phyloP scores from a whole-genome alignment of 2,888 invertebrate genomes.

The Archips xylosteana region DNA sequence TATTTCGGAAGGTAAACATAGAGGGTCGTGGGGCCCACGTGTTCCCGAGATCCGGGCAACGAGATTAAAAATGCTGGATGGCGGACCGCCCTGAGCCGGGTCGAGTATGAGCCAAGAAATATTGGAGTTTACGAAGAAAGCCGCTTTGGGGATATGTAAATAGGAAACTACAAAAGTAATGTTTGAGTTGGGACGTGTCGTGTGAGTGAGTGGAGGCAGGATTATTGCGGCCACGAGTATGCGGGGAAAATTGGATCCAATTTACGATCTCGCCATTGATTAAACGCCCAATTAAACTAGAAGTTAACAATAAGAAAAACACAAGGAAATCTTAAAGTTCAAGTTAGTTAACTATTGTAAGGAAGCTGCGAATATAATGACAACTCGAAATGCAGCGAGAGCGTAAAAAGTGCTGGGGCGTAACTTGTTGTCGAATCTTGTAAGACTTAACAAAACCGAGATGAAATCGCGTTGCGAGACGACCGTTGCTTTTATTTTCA shows the following conservation, averaged over 20 bases:
- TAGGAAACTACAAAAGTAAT: slow-evolving; percentile 82
- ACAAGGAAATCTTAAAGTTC: slow-evolving; percentile 44
- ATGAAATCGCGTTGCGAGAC: slow-evolving; percentile 48
- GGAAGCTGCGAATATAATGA: slow-evolving; percentile 45
- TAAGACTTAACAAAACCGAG: slow-evolving; percentile 54
- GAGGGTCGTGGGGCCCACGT: slow-evolving; percentile 77
- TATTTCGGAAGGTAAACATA: slow-evolving; percentile 85
- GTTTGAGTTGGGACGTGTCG: slow-evolving; percentile 76
- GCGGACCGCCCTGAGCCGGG: slow-evolving; percentile 74
- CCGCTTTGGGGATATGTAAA: slow-evolving; percentile 83
- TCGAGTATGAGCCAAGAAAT: slow-evolving; percentile 74
- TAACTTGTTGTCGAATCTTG: slow-evolving; percentile 52
- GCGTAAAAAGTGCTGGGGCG: slow-evolving; percentile 35
- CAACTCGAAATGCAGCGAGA: slow-evolving; percentile 47
- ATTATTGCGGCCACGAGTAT: slow-evolving; percentile 66
- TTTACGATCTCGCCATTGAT: slow-evolving; percentile 59
- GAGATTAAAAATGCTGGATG: slow-evolving; percentile 85
- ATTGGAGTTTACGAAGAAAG: slow-evolving; percentile 81
- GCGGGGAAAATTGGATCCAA: slow-evolving; percentile 60
- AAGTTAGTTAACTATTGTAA: not conserved
- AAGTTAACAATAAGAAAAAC: slow-evolving; percentile 47
- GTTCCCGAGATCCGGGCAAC: slow-evolving; percentile 77
- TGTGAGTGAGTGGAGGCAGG: slow-evolving; percentile 71
- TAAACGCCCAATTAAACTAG: slow-evolving; percentile 23
- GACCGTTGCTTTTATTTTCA: slow-evolving; percentile 60